Base-by-base conservation (phyloP, 2,797 vertebrate species). In the Steatocranus sp. region DNA sequence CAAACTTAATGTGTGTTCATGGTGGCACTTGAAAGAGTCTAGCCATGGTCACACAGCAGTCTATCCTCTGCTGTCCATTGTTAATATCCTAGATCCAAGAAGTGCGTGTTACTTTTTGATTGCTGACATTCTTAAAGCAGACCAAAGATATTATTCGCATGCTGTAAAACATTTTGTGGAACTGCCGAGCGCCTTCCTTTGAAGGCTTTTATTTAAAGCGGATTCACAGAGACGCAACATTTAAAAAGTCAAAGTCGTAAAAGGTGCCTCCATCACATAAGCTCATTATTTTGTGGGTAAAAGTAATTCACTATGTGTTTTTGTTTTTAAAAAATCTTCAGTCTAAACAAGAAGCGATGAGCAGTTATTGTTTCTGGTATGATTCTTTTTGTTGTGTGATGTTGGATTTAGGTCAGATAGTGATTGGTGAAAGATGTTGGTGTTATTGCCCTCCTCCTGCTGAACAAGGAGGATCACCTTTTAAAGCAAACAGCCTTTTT, bases 171-270 rank as follows among this genome's bases (percentile, higher is more conserved):
- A 43, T 43, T 43, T 68, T 25, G 36, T 25, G 3, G 63, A 68
- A 2, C 20, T 17, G 12, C 8, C 1, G 5, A 25, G 20, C 1
- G 0, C 36, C 14, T 68, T 41, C 58, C 75, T 89, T 43, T 43
- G 76, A 88, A 90, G 9, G 84, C 78, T 90, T 77, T 94, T 90
- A 89, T 85, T 88, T 87, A 81, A 75, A 93, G 84, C 82, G 61
- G 83, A 88, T 86, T 84, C 73, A 66, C 5, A 17, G 80, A 49
- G n/a, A 38, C 20, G 49, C n/a, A 63, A 49, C 77, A 43, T 83
- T 86, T 84, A 78, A 80, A 34, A 86, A 86, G 38, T 66, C 82
- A 83, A 74, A 91, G 80, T 58, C 56, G 79, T 70, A 50, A 86
- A 90, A 73, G 79, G 76, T 84, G 51, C 80, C 75, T 82, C 78